phyloP scores from a whole-genome alignment of 1,140 invertebrate species.

The Tetragonula clypearis region DNA sequence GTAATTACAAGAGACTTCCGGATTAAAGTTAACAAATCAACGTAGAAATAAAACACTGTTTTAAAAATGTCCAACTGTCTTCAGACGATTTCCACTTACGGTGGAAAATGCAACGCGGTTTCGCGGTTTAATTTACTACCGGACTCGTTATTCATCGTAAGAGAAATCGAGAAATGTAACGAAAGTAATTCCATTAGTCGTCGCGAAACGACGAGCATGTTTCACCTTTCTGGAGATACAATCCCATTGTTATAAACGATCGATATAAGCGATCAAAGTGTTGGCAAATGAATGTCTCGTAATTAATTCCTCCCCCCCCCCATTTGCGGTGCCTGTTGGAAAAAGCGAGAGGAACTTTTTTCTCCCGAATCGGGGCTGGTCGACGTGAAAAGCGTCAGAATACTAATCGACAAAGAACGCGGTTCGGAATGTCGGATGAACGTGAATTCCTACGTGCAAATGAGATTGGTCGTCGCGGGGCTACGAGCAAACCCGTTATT shows the following conservation, averaged over 20 bases:
- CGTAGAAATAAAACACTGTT: no score
- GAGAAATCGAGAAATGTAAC: no score
- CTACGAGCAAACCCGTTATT: constrained; percentile 12
- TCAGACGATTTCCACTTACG: no score
- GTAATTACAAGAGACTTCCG: no score
- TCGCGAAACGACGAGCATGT: background rate
- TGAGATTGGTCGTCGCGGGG: constrained; percentile 22
- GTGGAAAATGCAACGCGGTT: no score
- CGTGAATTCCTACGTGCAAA: constrained; percentile 43
- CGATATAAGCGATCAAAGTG: constrained; percentile 3
- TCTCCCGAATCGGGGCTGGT: no score
- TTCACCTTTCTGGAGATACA: background rate
- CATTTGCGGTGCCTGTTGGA: background rate
- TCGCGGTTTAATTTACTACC: no score
- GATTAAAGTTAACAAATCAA: no score
- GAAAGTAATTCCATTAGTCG: background rate
- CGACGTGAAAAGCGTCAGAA: background rate
- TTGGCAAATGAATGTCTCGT: background rate
- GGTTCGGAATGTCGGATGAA: constrained; percentile 21
- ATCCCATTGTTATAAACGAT: background rate
- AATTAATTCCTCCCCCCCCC: constrained; percentile 9
- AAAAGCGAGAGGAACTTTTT: background rate
- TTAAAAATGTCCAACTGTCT: no score
- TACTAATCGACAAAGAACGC: constrained; percentile 42
- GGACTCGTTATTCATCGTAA: no score